Evolutionary conservation across 2,888 invertebrate genomes (phyloP), one percentile per base, ranked within the genome.

Genomic region (Acrocyrtus sp.): DNA sequence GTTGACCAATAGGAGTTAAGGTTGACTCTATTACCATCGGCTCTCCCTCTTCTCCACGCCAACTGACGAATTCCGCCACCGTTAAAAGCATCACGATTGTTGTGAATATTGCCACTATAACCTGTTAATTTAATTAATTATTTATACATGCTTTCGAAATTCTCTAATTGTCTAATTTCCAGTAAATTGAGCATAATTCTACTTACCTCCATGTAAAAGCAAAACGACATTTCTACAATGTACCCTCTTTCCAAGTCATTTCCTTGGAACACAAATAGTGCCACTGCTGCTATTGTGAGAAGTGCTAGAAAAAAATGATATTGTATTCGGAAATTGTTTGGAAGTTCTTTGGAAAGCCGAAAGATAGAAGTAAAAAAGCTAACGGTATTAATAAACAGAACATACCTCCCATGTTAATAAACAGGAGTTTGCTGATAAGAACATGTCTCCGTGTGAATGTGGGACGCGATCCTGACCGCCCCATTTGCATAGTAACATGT

Each of bases 401-500:
- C 90, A 89, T 84, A 94, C 94, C 90, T 81, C 92, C 91, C 82
- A 93, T 83, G 48, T 94, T 87, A 47, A 92, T 90, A 78, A 94
- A 85, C 62, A 92, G 90, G 78, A 94, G 87, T 86, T 95, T 95
- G 82, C 89, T 85, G 85, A 93, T 90, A 74, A 94, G 90, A 60
- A 92, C 89, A 77, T 89, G 87, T 76, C 74, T 54, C 22, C 60
- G 45, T 8, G 68, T 51, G 21, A 68, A 47, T 6, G 41, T 29
- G 48, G 62, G 45, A 24, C 22, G 47, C 17, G 74, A 19, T 4
- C 61, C 50, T 3, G 61, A 17, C 15, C 67, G 58, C 22, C 61
- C 93, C 61, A 92, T 91, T 82, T 94, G 90, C 94, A 94, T 94
- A 77, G 94, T 92, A 79, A 95, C 88, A 84, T 94, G 94, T 77